Evolutionary conservation across 2,888 invertebrate genomes (phyloP), one percentile per base, ranked within the genome.

Genomic region (Linhomoeus sp.): DNA sequence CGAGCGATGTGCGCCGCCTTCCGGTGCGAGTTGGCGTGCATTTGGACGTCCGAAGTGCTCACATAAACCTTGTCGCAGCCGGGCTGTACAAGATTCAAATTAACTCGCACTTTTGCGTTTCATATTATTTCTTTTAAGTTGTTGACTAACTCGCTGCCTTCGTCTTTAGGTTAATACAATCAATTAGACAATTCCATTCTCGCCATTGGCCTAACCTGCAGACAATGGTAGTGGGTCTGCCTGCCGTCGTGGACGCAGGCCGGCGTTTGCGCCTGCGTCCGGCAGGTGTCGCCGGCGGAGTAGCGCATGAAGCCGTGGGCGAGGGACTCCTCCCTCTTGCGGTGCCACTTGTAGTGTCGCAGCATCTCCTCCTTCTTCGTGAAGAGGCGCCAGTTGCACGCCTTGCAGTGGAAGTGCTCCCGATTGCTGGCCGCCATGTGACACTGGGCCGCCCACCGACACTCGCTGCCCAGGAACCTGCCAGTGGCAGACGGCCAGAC

Each of bases 281-380:
- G 77, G 66, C 94, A 94, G 68, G 90, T 88, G 66, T 94, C 92
- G 52, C 83, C 75, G 0, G 92, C 87, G 46, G 87, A 87, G 67
- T 88, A 94, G 46, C 87, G 73, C 65, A 87, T 81, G 70, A 87
- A 87, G 19, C 92, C 92, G 63, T 92, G 84, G 54, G 87, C 85
- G 35, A 94, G 71, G 7, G 87, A 87, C 66, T 94, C 92, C 62
- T 90, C 90, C 2, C 92, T 77, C 70, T 94, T 94, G 72, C 90
- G 88, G 37, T 24, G 37, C 46, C 46, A 46, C 24, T 46, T 46
- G 46, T 46, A 46, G 20, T 46, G 46, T 5, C 46, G 25, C 54
- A 92, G 90, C 81, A 94, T 92, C 66, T 94, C 92, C 67, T 94
- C 94, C 65, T 92, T 90, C 70, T 92, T 90, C 61, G 86, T 80